Base-by-base conservation (phyloP, 35 echinoderm and acorn worm genomes). In the Diadema setosum region DNA sequence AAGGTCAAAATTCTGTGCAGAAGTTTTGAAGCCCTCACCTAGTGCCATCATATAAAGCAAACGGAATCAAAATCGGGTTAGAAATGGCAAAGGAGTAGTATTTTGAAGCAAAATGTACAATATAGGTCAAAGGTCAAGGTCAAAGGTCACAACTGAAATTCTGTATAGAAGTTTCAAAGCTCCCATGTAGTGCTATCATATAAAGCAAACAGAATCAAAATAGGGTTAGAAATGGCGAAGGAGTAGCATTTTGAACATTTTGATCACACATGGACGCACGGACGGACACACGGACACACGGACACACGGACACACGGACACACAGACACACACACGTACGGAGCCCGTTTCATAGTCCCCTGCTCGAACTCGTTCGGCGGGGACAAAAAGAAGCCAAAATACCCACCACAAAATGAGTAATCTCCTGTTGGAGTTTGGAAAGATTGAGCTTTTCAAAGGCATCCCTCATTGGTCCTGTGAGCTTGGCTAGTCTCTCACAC, bases 331-430 rank as follows among this genome's bases (percentile, higher is more conserved):
- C 17, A 42, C 1, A 43, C 42, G 14, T 0, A 0, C 30, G 42
- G 20, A 41, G 17, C 0, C 6, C 29, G 2, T 40, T 17, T 14
- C 16, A 8, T 9, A 80, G 42, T 40, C 27, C 32, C 12, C 23
- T 12, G 12, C 15, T 42, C n/a, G 39, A 80, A 6, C 23, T 40
- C 43, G 9, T 41, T 41, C 5, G 23, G 7, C 33, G 36, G 11
- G 33, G 9, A 37, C 35, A 8, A 46, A 0, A 18, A 46, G 1
- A n/a, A n/a, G 9, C 23, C 52, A 20, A 78, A 21, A 16, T 67
- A 46, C 92, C 86, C 82, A 94, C 92, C 65, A 90, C 92, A 89
- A 78, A 90, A 15, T 94, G 87, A 43, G 83, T 90, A 20, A 89
- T 90, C 5, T 55, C 34, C 24, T 86, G 82, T 52, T 94, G 81